These are phyloP conservation scores for Hippocampus barbouri DNA, from an alignment of 2,113 vertebrate species.

Conservation along the genomic window DNA sequence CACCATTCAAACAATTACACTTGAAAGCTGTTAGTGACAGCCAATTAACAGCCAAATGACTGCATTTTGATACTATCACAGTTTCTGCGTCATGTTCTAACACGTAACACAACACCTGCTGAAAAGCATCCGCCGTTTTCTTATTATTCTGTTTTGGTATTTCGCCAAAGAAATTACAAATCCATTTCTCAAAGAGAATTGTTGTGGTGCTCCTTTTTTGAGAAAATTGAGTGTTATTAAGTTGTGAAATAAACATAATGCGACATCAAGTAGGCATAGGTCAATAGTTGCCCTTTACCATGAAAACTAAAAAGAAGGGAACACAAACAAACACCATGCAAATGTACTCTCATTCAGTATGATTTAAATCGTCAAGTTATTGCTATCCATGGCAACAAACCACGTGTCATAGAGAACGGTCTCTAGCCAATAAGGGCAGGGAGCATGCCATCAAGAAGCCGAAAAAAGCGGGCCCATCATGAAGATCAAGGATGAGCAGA, in stretches of 20 bases:
- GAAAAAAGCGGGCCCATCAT: conserved; percentile 39
- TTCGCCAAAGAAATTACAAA: no score
- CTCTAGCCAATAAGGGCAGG: background rate
- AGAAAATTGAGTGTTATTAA: background rate
- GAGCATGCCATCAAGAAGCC: conserved; percentile 27
- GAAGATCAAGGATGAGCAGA: conserved; percentile 45
- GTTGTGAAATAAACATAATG: background rate
- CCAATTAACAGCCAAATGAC: no score
- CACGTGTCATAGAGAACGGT: conserved; percentile 23
- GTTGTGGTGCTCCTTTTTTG: no score
- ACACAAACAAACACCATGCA: background rate
- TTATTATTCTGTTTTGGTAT: no score
- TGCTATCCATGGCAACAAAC: conserved; percentile 2
- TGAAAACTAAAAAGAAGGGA: background rate
- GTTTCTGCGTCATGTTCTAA: no score
- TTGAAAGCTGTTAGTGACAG: no score
- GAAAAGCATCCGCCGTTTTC: no score
- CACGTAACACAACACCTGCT: no score
- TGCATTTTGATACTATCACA: no score
- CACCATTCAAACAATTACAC: no score
- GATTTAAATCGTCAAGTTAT: background rate
- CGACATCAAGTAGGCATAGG: background rate
- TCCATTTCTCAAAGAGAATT: no score
- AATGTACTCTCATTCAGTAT: background rate
- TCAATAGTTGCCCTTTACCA: background rate